A percentile compares a stretch with the other conserved stretches of the same genome.
phyloP scores from a whole-genome alignment of 1,140 invertebrate genomes.

The Hylaeus anthracinus region DNA sequence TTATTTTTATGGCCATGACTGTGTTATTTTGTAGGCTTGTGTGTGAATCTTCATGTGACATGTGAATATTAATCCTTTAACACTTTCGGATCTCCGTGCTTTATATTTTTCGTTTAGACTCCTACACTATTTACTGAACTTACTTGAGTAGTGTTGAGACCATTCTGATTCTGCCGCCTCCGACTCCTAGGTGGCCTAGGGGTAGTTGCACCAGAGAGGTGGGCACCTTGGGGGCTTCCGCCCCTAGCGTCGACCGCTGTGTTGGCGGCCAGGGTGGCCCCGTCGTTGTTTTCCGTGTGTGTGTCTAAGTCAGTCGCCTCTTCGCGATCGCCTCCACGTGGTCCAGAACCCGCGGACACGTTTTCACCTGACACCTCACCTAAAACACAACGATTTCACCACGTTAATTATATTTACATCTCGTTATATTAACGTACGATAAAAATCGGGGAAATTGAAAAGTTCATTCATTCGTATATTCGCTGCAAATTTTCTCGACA shows the following conservation, averaged over 20 bases:
- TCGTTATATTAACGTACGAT: too few species aligned
- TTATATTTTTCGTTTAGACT: too few species aligned
- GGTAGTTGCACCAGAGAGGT: constrained; percentile 75
- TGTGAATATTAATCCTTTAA: too few species aligned
- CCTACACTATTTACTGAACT: constrained; percentile 4
- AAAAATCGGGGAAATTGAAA: too few species aligned
- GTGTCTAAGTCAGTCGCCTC: constrained; percentile 78
- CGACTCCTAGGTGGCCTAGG: constrained; percentile 74
- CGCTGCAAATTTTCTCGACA: too few species aligned
- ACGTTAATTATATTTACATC: not conserved
- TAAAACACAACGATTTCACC: constrained; percentile 45
- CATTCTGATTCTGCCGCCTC: constrained; percentile 79
- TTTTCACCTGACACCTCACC: constrained; percentile 79
- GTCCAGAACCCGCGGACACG: constrained; percentile 72
- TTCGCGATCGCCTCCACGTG: constrained; percentile 75
- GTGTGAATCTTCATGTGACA: too few species aligned
- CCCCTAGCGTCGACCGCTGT: constrained; percentile 79
- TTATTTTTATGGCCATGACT: too few species aligned
- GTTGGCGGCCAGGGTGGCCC: constrained; percentile 79
- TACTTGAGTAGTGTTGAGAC: constrained; percentile 78
- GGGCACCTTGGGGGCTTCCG: constrained; percentile 78
- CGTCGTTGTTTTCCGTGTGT: constrained; percentile 77
- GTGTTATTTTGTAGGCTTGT: too few species aligned
- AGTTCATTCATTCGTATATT: too few species aligned
- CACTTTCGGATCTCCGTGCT: too few species aligned